Conservation (phyloP, 2,113 vertebrate species). For the Notothenia coriiceps region DNA sequence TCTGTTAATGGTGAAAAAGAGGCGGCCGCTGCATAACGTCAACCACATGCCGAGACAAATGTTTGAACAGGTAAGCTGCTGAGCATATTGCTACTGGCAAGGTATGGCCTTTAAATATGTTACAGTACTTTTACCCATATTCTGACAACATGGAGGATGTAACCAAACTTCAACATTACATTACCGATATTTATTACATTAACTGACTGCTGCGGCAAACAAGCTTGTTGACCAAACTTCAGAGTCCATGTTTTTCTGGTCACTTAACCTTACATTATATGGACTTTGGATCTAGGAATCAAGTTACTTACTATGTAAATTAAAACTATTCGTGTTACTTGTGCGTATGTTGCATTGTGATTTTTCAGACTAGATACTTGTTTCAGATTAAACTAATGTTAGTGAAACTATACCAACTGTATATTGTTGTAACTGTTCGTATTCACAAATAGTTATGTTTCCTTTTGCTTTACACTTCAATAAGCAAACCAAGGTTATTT, state of each 20-base stretch:
- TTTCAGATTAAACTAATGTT: neutral
- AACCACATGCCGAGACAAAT: slow-evolving; percentile 20
- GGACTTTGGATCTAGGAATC: neutral
- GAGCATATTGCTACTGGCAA: slow-evolving; percentile 20
- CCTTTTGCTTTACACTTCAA: neutral
- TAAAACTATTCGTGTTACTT: neutral
- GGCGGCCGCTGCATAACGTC: slow-evolving; percentile 10
- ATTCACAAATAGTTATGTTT: slow-evolving; percentile 3
- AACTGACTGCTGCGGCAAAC: neutral
- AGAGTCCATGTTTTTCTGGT: neutral
- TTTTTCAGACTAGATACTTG: neutral
- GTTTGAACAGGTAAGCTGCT: slow-evolving; percentile 11
- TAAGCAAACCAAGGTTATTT: slow-evolving; percentile 58
- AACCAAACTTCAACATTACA: neutral
- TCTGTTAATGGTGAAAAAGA: slow-evolving; percentile 31
- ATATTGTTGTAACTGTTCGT: neutral
- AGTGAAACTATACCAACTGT: neutral
- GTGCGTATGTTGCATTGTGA: neutral
- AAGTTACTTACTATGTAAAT: neutral
- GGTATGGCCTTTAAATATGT: slow-evolving; percentile 7
- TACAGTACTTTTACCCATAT: neutral
- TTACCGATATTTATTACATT: neutral
- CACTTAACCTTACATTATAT: neutral
- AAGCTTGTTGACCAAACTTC: neutral
- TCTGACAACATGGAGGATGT: slow-evolving; percentile 8